Percentiles rank a stretch among this genome's conserved stretches.
Evolutionary conservation across 2,113 vertebrate species (phyloP).

Genomic region (Oncorhynchus mykiss): DNA sequence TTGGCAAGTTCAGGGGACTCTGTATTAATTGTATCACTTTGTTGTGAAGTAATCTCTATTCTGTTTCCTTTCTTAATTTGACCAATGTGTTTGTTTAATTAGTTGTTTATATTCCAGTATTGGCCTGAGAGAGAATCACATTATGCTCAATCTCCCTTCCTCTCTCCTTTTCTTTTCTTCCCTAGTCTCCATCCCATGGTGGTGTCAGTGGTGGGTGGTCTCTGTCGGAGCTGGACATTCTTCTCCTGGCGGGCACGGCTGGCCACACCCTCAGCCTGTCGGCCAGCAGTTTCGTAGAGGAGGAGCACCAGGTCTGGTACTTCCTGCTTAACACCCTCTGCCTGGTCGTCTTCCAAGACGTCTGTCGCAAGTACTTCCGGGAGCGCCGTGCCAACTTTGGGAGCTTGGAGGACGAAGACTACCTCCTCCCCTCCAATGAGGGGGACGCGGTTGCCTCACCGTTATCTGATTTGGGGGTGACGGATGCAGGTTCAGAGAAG

Average conservation of each 20-base stretch:
- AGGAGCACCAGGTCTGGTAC: conserved; percentile 98
- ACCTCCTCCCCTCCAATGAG: too few species aligned
- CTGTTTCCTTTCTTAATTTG: too few species aligned
- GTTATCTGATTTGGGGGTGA: conserved; percentile 29
- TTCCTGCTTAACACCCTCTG: conserved; percentile 91
- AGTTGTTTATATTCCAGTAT: too few species aligned
- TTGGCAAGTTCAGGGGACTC: too few species aligned
- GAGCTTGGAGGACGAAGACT: conserved; percentile 34
- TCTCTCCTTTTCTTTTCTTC: background rate
- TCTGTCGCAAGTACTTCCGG: conserved; percentile 81
- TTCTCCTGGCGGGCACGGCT: conserved; percentile 82
- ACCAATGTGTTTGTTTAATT: too few species aligned
- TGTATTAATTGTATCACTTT: too few species aligned
- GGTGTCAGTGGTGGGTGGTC: conserved; percentile 49
- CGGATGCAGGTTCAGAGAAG: conserved; percentile 64
- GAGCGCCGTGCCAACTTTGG: conserved; percentile 18
- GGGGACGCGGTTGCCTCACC: conserved; percentile 5
- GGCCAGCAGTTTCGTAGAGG: conserved; percentile 94
- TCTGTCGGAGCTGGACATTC: conserved; percentile 85
- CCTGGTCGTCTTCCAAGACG: conserved; percentile 84
- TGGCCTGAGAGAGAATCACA: background rate
- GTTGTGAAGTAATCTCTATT: too few species aligned
- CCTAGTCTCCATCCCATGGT: conserved; percentile 42
- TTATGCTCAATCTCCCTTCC: too few species aligned
- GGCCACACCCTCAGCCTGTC: conserved; percentile 89